These are phyloP conservation scores for Tiphia femorata DNA, from an alignment of 2,888 invertebrate genomes.

Conservation along the genomic window DNA sequence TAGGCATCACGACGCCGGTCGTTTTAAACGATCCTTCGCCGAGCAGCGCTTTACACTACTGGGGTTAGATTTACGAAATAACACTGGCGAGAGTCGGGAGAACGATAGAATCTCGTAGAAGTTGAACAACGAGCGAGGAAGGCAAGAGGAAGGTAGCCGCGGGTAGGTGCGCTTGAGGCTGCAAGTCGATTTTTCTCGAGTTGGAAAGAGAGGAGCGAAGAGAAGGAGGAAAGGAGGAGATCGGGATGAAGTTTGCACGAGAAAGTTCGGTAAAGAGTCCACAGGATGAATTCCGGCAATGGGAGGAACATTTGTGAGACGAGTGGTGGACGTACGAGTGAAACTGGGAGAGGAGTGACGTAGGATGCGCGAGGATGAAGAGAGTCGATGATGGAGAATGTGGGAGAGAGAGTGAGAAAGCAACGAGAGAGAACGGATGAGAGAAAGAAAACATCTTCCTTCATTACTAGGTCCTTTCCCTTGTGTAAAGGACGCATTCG, in stretches of 20 bases:
- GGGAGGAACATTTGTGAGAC: neutral
- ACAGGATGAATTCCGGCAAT: constrained; percentile 31
- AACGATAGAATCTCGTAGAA: neutral
- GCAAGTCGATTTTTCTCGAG: too few species aligned
- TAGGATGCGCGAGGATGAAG: neutral
- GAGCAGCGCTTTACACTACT: too few species aligned
- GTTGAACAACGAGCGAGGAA: neutral
- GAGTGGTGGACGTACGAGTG: neutral
- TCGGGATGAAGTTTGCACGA: constrained; percentile 21
- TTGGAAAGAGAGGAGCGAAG: neutral
- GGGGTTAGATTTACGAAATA: too few species aligned
- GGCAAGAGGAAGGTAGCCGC: neutral
- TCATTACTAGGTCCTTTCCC: constrained; percentile 44
- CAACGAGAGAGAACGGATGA: neutral
- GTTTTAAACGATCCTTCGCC: too few species aligned
- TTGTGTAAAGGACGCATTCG: constrained; percentile 31
- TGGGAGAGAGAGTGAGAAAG: neutral
- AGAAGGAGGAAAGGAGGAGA: neutral
- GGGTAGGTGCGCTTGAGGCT: too few species aligned
- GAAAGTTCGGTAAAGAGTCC: constrained; percentile 26
- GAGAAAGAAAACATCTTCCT: constrained; percentile 23
- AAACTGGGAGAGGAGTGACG: neutral
- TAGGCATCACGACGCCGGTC: too few species aligned
- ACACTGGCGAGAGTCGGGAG: too few species aligned
- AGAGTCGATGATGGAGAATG: constrained; percentile 15